Conservation (phyloP, 2,888 invertebrate species). For the Cryptocheilus praepositus region DNA sequence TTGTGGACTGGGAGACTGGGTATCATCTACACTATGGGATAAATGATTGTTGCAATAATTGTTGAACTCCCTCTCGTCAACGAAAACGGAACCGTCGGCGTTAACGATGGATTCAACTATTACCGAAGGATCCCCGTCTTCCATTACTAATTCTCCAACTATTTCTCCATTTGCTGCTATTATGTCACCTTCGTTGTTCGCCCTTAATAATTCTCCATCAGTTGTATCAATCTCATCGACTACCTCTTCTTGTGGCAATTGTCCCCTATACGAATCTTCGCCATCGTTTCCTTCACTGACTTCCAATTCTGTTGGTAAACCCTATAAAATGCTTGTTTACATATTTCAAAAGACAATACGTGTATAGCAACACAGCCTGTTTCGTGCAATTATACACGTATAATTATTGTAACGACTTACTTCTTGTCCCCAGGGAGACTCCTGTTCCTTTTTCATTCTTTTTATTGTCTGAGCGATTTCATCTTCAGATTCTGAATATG, state of each 20-base stretch:
- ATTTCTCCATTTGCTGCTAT: conserved; percentile 67
- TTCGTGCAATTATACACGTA: no score
- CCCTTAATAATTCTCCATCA: conserved; percentile 60
- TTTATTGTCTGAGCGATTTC: conserved; percentile 67
- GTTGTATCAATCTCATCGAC: conserved; percentile 62
- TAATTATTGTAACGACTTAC: conserved; percentile 45
- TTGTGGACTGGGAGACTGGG: conserved; percentile 57
- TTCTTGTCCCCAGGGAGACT: conserved; percentile 67
- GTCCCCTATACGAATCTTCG: conserved; percentile 65
- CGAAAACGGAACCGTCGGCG: conserved; percentile 69
- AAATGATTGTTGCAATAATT: conserved; percentile 65
- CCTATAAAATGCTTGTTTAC: conserved; percentile 44
- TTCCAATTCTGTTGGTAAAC: conserved; percentile 63
- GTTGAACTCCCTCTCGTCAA: conserved; percentile 68
- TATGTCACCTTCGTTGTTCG: conserved; percentile 61
- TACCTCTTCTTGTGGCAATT: conserved; percentile 64
- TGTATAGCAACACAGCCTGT: conserved; percentile 7
- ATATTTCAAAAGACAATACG: not conserved
- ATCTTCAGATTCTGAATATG: conserved; percentile 66
- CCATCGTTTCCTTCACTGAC: conserved; percentile 66
- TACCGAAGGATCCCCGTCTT: conserved; percentile 69
- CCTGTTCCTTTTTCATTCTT: conserved; percentile 66
- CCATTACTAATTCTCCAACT: conserved; percentile 70
- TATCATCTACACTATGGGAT: conserved; percentile 54
- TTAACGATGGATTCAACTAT: conserved; percentile 71